phyloP scores from a whole-genome alignment of 2,797 vertebrate species.

The Fistularia commersonii region DNA sequence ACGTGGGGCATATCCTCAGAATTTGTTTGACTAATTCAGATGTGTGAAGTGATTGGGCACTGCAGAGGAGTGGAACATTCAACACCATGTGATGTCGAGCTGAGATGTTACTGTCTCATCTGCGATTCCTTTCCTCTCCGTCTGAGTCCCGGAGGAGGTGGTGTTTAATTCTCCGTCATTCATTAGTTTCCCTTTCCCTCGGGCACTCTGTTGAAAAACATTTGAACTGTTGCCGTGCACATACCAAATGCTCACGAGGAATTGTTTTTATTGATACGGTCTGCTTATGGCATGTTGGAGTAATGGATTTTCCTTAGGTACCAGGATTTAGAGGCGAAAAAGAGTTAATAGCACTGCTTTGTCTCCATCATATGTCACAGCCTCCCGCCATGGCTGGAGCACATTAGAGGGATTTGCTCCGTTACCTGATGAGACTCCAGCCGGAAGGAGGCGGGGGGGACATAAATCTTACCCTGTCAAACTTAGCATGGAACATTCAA shows the following conservation, averaged over 20 bases:
- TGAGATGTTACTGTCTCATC: slow-evolving; percentile 19
- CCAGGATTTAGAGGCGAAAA: slow-evolving; percentile 7
- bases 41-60: too few species aligned
- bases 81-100: not conserved
- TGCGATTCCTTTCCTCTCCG: slow-evolving; percentile 5
- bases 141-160: slow-evolving; percentile 17
- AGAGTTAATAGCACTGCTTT: not conserved
- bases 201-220: slow-evolving; percentile 33
- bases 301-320: slow-evolving; percentile 51
- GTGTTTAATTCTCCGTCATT: slow-evolving; percentile 56
- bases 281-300: slow-evolving; percentile 35
- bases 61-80: too few species aligned
- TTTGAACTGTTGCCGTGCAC: slow-evolving; percentile 32
- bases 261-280: slow-evolving; percentile 62
- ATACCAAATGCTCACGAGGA: slow-evolving; percentile 36
- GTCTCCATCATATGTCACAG: slow-evolving; percentile 31
- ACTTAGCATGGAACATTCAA: not conserved
- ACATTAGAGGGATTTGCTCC: slow-evolving; percentile 26
- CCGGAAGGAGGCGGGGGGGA: not conserved
- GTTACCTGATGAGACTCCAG: slow-evolving; percentile 10
- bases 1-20: too few species aligned
- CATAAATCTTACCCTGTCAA: slow-evolving; percentile 16
- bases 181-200: slow-evolving; percentile 53
- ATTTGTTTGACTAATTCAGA: too few species aligned
- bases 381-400: slow-evolving; percentile 18